Conservation (phyloP, 2,797 vertebrate genomes). For the Phaenicophaeus curvirostris region DNA sequence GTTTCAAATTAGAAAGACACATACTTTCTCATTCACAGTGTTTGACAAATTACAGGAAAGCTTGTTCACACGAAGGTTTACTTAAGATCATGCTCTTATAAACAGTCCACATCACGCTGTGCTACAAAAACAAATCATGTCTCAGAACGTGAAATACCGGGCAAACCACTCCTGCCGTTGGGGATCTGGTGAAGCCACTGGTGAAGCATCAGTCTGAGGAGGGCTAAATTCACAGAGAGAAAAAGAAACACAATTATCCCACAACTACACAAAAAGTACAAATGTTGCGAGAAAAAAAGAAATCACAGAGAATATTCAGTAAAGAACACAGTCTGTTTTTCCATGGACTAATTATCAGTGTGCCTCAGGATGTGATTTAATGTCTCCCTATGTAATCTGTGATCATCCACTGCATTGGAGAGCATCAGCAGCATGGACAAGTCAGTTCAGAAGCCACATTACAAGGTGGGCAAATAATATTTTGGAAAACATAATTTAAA, state of each 20-base stretch:
- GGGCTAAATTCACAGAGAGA: conserved; percentile 85
- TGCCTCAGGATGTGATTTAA: not conserved
- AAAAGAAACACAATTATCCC: conserved; percentile 58
- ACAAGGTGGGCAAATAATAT: not conserved
- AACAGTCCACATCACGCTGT: conserved; percentile 74
- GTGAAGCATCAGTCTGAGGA: conserved; percentile 92
- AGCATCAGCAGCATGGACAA: conserved; percentile 69
- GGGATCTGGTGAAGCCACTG: conserved; percentile 88
- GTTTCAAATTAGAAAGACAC: conserved; percentile 77
- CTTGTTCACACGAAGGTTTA: conserved; percentile 72
- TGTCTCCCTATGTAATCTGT: conserved; percentile 37
- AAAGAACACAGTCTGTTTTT: not conserved
- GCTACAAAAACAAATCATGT: conserved; percentile 60
- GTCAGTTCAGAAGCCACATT: conserved; percentile 44
- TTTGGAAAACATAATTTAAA: not conserved
- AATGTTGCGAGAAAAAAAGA: not conserved
- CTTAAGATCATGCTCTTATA: conserved; percentile 87
- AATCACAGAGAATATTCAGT: not conserved
- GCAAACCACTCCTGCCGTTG: conserved; percentile 99
- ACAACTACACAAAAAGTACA: conserved; percentile 1
- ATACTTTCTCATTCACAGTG: conserved; percentile 82
- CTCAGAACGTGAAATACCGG: conserved; percentile 99
- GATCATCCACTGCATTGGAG: conserved; percentile 74
- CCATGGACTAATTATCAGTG: not conserved
- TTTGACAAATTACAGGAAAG: conserved; percentile 74